Evolutionary conservation across 2,797 vertebrate genomes (phyloP), one percentile per base, ranked within the genome.

Genomic region (Schizopygopsis pylzovi): DNA sequence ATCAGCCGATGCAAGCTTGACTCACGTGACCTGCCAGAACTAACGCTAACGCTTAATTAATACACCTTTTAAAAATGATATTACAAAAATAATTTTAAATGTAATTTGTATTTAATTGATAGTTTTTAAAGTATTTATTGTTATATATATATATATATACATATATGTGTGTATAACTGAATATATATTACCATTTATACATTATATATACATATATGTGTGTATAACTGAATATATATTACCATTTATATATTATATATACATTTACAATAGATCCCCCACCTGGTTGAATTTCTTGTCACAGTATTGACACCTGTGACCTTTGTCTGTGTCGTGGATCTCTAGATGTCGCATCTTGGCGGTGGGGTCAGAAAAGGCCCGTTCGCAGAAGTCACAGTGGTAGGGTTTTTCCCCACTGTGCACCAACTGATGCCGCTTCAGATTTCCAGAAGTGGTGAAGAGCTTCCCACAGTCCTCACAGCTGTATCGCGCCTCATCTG

Each of bases 281-380:
- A 99, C 98, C 97, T 99, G 98, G 93, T 98, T 99, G 93, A 99
- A 99, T 77, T 97, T 96, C 90, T 99, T 99, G 92, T 99, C 98
- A 0, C 98, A 99, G 93, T 99, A 96, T 0, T 97, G 96, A 90
- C 98, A 99, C 90, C 96, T 98, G 95, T 99, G 97, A 87, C 97
- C 98, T 92, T 99, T 99, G 93, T 98, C 94, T 0, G 97, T 97
- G 95, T 99, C 98, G 0, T 99, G 98, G 0, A 96, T 99, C 95
- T 99, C 98, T 90, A 99, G 95, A 89, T 99, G 98, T 67, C 98
- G 91, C 98, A 99, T 99, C 94, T 99, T 99, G 86, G 98, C 99
- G 0, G 98, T 99, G 91, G 98, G 98, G 91, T 99, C 98, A 0
- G 98, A 99, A 94, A 99, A 99, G 39, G 97, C 95, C 76, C 98